phyloP scores from a whole-genome alignment of 2,113 vertebrate genomes.

The Solenodon paradoxus region DNA sequence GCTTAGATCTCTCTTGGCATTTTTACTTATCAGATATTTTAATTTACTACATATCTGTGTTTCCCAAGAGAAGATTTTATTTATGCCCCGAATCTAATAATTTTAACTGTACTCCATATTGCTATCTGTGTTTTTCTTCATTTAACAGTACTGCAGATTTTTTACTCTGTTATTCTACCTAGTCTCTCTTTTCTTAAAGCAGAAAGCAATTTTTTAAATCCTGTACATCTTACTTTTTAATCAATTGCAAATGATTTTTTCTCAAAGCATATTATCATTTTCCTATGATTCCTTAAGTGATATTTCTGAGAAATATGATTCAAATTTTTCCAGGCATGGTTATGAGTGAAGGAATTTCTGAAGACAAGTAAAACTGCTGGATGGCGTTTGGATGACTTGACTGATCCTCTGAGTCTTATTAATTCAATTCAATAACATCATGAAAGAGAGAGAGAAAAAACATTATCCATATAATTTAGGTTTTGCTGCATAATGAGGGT shows the following conservation, averaged over 20 bases:
- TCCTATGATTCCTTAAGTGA: background rate
- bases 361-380: background rate
- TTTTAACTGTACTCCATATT: constrained; percentile 18
- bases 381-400: background rate
- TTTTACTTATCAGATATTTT: constrained; percentile 51
- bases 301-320: constrained; percentile 8
- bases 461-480: background rate
- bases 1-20: background rate
- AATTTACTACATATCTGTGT: background rate
- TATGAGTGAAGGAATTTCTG: background rate
- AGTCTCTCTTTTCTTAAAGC: background rate
- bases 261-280: background rate
- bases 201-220: constrained; percentile 38
- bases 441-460: no score
- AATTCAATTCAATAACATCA: background rate
- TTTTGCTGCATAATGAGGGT: background rate
- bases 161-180: constrained; percentile 4
- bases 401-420: background rate
- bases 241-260: constrained; percentile 1
- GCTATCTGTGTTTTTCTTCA: background rate
- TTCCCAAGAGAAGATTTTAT: constrained; percentile 22
- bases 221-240: background rate
- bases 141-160: background rate
- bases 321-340: background rate
- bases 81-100: background rate